Base-by-base conservation (phyloP, 2,888 invertebrate species). In the Ametastegia equiseti region DNA sequence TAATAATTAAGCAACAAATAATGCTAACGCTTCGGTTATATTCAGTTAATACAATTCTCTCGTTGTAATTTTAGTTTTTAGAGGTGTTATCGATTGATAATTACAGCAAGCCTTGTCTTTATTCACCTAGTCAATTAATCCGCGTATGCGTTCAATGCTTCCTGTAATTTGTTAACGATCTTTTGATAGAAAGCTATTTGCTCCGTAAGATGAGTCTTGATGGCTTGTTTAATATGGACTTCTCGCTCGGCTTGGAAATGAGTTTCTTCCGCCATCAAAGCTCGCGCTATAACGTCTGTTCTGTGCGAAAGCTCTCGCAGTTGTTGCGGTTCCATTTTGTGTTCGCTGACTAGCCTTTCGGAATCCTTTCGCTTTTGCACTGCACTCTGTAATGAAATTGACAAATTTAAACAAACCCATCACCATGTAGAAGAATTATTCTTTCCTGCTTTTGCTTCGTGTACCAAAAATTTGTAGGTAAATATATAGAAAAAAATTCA, bases 161-260 rank as follows among this genome's bases (percentile, higher is more conserved):
- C 93, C 90, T 96, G 95, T 85, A 97, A 92, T 89, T 95, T 95
- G 71, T 94, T 93, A 81, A 97, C 96, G 84, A 97, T 94, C 90
- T 96, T 96, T 92, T 97, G 96, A 93, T 99, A 98, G 93, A 99
- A 99, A 80, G 94, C 94, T 47, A 99, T 97, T 93, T 99, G 99
- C 88, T 97, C 97, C 84, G 93, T 94, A 82, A 99, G 93, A 91
- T 97, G 98, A 83, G 94, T 94, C 90, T 97, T 96, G 94, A 99
- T 96, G 73, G 97, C 96, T 80, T 94, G 93, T 89, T 96, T 97
- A 86, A 98, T 94, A 92, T 99, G 98, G 57, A 94, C 94, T 67
- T 97, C 96, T 85, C 98, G 94, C 90, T 98, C 98, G 36, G 93
- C 92, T 90, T 98, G 97, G 91, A 99, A 98, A 92, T 99, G 98